phyloP scores from a whole-genome alignment of 2,113 vertebrate genomes.

The Caloenas nicobarica region DNA sequence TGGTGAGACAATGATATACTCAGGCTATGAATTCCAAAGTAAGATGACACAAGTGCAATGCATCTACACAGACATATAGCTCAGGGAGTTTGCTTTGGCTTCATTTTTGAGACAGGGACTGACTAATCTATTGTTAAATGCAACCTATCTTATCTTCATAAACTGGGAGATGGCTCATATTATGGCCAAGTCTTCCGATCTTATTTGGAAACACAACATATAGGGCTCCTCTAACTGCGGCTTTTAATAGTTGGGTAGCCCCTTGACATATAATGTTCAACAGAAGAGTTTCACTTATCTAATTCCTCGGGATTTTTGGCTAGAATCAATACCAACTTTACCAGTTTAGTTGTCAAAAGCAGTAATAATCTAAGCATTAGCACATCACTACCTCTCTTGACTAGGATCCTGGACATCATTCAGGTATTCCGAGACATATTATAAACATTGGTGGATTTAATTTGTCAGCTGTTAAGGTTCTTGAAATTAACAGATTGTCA shows the following conservation, averaged over 20 bases:
- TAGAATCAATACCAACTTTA: neutral
- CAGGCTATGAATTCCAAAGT: neutral
- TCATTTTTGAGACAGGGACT: neutral
- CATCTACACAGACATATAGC: neutral
- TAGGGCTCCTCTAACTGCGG: neutral
- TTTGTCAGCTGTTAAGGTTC: neutral
- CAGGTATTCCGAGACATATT: neutral
- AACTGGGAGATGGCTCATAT: neutral
- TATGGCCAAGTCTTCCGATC: neutral
- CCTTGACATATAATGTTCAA: neutral
- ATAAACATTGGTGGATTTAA: neutral
- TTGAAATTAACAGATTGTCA: neutral
- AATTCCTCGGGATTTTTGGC: neutral
- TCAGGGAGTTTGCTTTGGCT: neutral
- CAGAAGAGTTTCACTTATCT: neutral
- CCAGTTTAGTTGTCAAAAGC: neutral
- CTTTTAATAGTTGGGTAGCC: neutral
- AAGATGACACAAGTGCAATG: neutral
- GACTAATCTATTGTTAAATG: neutral
- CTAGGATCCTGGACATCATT: neutral
- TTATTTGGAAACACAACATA: neutral
- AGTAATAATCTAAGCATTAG: neutral
- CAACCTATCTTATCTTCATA: neutral
- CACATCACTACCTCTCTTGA: neutral
- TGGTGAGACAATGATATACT: neutral